Base-by-base conservation (phyloP, 2,888 invertebrate species). In the Apamea monoglypha region DNA sequence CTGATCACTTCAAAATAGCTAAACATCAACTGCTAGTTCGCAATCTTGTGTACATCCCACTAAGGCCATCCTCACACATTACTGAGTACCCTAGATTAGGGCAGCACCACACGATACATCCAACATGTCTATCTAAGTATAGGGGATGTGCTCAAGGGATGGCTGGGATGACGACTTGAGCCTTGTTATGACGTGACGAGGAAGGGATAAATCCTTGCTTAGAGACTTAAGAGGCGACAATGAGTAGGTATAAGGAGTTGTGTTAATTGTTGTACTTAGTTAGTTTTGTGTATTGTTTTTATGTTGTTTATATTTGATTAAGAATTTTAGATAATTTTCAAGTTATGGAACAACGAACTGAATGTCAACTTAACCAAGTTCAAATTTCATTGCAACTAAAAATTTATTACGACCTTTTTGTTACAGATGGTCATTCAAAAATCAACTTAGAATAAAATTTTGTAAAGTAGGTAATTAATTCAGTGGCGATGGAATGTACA, bases 71-170 rank as follows among this genome's bases (percentile, higher is more conserved):
- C n/a, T n/a, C n/a, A 56, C 1, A 56, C 12, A 56, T 56, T 25
- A 2, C 53, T 8, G 21, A 53, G 25, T 10, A 66, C 66, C 69
- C 69, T 66, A 79, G 73, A 78, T 84, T 86, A 86, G 18, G 64
- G 21, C 29, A 3, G 29, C 8, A 44, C 16, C 74, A 86, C 70
- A 74, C 79, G 32, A 69, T 29, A 69, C 47, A 75, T 73, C 70
- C 69, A 86, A 76, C 75, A 73, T 83, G 56, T 86, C 83, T 66
- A 56, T 53, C n/a, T 44, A 40, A 25, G 32, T 61, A 8, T 69
- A 82, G 59, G 50, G 56, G 66, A 61, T 72, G 79, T 61, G 29
- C 59, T 63, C 71, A 14, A 3, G 61, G 69, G 73, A 75, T 82
- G 74, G 64, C 63, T 25, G 73, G 82, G 67, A 40, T 86, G 74